Evolutionary conservation across 2,888 invertebrate species (phyloP).

Genomic region (Phytoseiulus persimilis): DNA sequence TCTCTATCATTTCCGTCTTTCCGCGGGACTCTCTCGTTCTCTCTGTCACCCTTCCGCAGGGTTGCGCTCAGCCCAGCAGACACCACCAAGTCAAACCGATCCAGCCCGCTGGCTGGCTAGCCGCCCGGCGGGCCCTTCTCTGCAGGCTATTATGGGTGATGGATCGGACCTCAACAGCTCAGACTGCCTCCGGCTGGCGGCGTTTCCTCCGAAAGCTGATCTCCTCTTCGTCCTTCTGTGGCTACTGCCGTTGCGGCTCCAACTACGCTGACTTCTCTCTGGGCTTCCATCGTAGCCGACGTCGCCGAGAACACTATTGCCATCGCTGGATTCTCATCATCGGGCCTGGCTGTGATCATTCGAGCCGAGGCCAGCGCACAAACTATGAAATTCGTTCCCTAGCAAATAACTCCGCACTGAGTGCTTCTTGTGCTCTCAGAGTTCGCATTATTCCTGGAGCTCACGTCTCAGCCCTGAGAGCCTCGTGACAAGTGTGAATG

Average conservation of each 20-base stretch:
- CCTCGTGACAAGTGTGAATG: too few species aligned
- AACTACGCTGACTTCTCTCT: not conserved
- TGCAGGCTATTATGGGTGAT: slow-evolving; percentile 36
- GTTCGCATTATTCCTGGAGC: too few species aligned
- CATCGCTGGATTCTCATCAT: not conserved
- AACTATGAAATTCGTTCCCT: not conserved
- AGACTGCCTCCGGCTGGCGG: slow-evolving; percentile 13
- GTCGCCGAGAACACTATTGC: not conserved
- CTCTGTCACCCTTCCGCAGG: not conserved
- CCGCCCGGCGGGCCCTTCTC: not conserved
- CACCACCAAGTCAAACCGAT: not conserved
- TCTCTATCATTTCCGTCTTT: slow-evolving; percentile 35
- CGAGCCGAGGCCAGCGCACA: not conserved
- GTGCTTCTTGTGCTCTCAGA: not conserved
- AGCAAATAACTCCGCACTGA: not conserved
- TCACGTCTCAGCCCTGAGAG: too few species aligned
- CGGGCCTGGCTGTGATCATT: not conserved
- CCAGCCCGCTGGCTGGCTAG: not conserved
- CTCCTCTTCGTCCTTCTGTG: not conserved
- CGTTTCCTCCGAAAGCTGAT: not conserved
- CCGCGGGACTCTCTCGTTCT: not conserved
- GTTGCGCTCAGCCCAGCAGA: not conserved
- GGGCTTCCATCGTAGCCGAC: not conserved
- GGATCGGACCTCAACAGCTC: slow-evolving; percentile 37
- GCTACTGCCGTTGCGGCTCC: not conserved